Evolutionary conservation across 1,140 invertebrate species (phyloP).

Genomic region (Schmidtea mediterranea): DNA sequence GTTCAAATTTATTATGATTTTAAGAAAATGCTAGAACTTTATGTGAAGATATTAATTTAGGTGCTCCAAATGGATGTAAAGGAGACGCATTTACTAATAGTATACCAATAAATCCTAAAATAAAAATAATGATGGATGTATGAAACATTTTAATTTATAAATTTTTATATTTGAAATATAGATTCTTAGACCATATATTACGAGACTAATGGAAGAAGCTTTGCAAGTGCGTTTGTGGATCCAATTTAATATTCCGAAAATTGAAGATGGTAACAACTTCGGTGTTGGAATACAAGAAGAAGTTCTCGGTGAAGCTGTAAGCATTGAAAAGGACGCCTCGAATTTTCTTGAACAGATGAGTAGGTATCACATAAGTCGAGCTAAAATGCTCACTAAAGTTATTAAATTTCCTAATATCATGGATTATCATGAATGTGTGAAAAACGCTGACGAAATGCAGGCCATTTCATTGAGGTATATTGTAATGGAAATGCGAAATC

Average conservation of each 20-base stretch:
- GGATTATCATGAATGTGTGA: slow-evolving; percentile 67
- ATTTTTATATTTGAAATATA: too few relatives aligned
- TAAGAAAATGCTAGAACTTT: too few relatives aligned
- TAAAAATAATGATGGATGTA: too few relatives aligned
- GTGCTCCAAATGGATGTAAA: too few relatives aligned
- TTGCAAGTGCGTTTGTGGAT: slow-evolving; percentile 47
- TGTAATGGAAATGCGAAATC: slow-evolving; percentile 75
- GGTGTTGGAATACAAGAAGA: slow-evolving; percentile 93
- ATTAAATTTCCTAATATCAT: slow-evolving; percentile 91
- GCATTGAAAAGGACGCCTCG: slow-evolving; percentile 84
- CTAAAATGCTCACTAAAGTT: slow-evolving; percentile 40
- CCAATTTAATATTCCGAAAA: slow-evolving; percentile 86
- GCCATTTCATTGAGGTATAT: slow-evolving; percentile 70
- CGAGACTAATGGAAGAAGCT: not conserved
- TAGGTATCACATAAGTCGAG: slow-evolving; percentile 40
- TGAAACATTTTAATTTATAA: too few relatives aligned
- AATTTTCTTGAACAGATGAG: slow-evolving; percentile 77
- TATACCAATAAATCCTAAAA: too few relatives aligned
- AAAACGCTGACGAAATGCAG: slow-evolving; percentile 84
- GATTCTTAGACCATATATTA: not conserved
- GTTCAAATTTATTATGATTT: too few relatives aligned
- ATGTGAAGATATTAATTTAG: too few relatives aligned
- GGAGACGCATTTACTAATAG: too few relatives aligned
- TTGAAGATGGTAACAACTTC: slow-evolving; percentile 95
- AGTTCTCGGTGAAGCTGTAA: slow-evolving; percentile 70